Evolutionary conservation across 2,888 invertebrate species (phyloP).

Genomic region (Rhagonycha fulva): DNA sequence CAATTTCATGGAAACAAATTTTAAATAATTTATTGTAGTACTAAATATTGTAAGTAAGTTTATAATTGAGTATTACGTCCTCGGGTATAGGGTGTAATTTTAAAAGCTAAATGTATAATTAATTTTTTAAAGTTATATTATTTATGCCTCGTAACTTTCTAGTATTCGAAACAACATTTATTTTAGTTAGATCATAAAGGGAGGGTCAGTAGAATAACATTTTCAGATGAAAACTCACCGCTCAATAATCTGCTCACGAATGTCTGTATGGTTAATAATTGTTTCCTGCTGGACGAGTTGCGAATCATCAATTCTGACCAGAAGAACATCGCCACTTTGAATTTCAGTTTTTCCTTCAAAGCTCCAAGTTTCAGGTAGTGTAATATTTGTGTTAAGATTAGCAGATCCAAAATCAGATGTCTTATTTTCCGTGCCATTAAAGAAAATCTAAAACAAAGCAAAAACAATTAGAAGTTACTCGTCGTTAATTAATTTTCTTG

Average conservation of each 20-base stretch:
- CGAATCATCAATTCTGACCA: slow-evolving; percentile 71
- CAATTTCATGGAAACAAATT: no score
- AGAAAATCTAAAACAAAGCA: background rate
- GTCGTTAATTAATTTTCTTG: background rate
- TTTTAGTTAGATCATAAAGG: slow-evolving; percentile 5
- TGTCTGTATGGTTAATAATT: slow-evolving; percentile 38
- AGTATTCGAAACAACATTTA: slow-evolving; percentile 21
- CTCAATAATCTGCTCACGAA: slow-evolving; percentile 33
- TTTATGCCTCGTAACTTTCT: background rate
- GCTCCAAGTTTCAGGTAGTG: slow-evolving; percentile 50
- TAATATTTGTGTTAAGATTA: background rate
- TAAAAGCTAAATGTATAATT: no score
- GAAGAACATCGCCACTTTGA: slow-evolving; percentile 72
- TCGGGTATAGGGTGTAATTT: no score
- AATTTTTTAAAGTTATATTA: background rate
- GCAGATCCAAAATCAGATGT: background rate
- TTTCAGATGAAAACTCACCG: slow-evolving; percentile 31
- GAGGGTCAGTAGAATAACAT: slow-evolving; percentile 4
- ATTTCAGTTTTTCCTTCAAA: slow-evolving; percentile 72
- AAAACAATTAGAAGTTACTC: background rate
- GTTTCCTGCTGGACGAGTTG: slow-evolving; percentile 57
- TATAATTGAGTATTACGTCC: no score
- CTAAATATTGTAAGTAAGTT: no score
- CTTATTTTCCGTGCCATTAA: background rate
- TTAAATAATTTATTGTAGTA: no score